phyloP scores from a whole-genome alignment of 2,888 invertebrate species.

The Tholera decimalis region DNA sequence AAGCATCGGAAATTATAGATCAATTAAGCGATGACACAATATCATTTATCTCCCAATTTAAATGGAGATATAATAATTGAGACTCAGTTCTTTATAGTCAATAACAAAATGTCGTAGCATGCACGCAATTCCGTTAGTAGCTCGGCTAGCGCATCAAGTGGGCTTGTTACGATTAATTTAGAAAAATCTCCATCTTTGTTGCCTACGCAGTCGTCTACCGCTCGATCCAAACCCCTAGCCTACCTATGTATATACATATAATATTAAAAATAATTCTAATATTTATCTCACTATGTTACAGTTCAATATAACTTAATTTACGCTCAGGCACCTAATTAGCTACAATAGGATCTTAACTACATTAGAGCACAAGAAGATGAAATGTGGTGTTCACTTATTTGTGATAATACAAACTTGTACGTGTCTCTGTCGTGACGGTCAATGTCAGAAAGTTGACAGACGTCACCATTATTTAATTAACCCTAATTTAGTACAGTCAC shows the following conservation, averaged over 20 bases:
- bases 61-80: background rate
- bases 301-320: slow-evolving; percentile 71
- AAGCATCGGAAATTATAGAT: slow-evolving; percentile 4
- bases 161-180: slow-evolving; percentile 53
- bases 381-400: slow-evolving; percentile 56
- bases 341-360: slow-evolving; percentile 65
- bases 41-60: slow-evolving; percentile 13
- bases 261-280: slow-evolving; percentile 75
- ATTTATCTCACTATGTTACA: slow-evolving; percentile 76
- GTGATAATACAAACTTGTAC: slow-evolving; percentile 52
- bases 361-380: slow-evolving; percentile 59
- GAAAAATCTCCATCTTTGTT: slow-evolving; percentile 33
- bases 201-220: slow-evolving; percentile 26
- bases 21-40: slow-evolving; percentile 9
- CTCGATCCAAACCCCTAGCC: slow-evolving; percentile 40
- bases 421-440: slow-evolving; percentile 31
- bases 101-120: slow-evolving; percentile 20
- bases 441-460: slow-evolving; percentile 28
- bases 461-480: slow-evolving; percentile 19
- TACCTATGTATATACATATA: slow-evolving; percentile 50
- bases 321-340: slow-evolving; percentile 79
- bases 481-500: slow-evolving; percentile 54
- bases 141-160: slow-evolving; percentile 32
- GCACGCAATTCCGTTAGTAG: slow-evolving; percentile 27
- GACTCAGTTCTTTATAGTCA: slow-evolving; percentile 8